Evolutionary conservation across 2,888 invertebrate genomes (phyloP), one percentile per base, ranked within the genome.

Genomic region (Lepidonotus clava): DNA sequence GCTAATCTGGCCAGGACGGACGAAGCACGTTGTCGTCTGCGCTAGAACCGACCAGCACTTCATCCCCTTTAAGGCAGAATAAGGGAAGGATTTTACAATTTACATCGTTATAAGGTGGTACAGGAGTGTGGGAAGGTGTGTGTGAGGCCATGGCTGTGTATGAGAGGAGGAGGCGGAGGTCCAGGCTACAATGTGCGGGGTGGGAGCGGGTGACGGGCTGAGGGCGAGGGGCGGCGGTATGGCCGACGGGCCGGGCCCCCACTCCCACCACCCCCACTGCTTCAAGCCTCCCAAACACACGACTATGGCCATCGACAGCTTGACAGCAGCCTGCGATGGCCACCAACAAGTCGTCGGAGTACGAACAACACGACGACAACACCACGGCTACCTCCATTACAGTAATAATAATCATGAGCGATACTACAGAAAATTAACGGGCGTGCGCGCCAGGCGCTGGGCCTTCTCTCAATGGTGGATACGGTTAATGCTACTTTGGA

Each of bases 1-100:
- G 71, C 71, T 71, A 71, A 71, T 71, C 71, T 71, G 71, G 71
- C 71, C n/a, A n/a, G n/a, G n/a, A n/a, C n/a, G n/a, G 38, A 71
- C 71, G 36, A 34, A 71, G 71, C 71, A 71, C 71, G 71, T 38
- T 38, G 61, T 61, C 61, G 61, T 61, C 32, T 24, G 28, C n/a
- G n/a, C 14, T 8, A 56, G n/a, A 56, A n/a, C 18, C 56, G 24
- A 61, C n/a, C n/a, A n/a, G n/a, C n/a, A n/a, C n/a, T n/a, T n/a
- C n/a, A n/a, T n/a, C n/a, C n/a, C n/a, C n/a, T n/a, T n/a, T n/a
- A n/a, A n/a, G n/a, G n/a, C n/a, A n/a, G n/a, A n/a, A n/a, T n/a
- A n/a, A n/a, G n/a, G n/a, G n/a, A n/a, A n/a, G n/a, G n/a, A n/a
- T n/a, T n/a, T n/a, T n/a, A n/a, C n/a, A n/a, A n/a, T n/a, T n/a